These are phyloP conservation scores for Formica aserva DNA, from an alignment of 2,888 invertebrate genomes.

Conservation along the genomic window DNA sequence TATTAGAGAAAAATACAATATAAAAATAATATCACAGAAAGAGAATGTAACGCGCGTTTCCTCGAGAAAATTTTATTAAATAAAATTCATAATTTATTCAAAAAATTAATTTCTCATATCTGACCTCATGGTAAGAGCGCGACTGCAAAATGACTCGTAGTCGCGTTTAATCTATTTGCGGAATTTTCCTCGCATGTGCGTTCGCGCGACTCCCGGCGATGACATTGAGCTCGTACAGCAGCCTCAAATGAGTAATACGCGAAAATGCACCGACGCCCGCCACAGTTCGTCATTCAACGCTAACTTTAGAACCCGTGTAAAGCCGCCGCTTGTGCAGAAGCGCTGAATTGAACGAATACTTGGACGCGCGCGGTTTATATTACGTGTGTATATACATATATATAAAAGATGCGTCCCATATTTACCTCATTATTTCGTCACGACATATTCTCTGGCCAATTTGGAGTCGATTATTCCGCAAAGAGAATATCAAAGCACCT, in stretches of 20 bases:
- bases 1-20: too few relatives aligned
- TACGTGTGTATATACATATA: conserved; percentile 8
- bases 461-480: background rate
- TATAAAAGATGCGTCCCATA: conserved; percentile 14
- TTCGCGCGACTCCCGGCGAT: conserved; percentile 35
- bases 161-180: conserved; percentile 43
- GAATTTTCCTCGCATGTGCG: conserved; percentile 23
- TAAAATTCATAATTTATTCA: too few relatives aligned
- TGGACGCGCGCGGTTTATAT: conserved; percentile 53
- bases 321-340: conserved; percentile 50
- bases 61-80: too few relatives aligned
- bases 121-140: background rate
- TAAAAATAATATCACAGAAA: too few relatives aligned
- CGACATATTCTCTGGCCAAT: conserved; percentile 12
- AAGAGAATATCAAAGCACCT: background rate
- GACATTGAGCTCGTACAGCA: conserved; percentile 57
- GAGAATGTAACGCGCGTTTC: too few relatives aligned
- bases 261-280: conserved; percentile 53
- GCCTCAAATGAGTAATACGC: conserved; percentile 63
- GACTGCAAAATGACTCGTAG: background rate
- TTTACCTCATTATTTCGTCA: conserved; percentile 1
- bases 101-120: background rate
- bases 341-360: conserved; percentile 72
- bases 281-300: conserved; percentile 61
- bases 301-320: conserved; percentile 72